Conservation (phyloP, 2,797 vertebrate species). For the Natrix natrix region DNA sequence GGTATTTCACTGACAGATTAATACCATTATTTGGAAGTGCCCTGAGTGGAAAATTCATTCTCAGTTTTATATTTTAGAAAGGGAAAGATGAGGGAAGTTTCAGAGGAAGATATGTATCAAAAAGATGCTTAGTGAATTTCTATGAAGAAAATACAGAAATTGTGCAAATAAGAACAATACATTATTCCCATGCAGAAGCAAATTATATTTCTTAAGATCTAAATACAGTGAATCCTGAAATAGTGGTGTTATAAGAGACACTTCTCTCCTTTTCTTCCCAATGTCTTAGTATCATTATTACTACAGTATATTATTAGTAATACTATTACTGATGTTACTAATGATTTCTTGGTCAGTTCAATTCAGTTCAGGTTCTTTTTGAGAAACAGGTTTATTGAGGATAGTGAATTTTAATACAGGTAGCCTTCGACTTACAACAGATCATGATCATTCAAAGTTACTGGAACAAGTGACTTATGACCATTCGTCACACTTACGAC, state of each 20-base stretch:
- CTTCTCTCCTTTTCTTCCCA: neutral
- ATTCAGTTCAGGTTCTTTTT: neutral
- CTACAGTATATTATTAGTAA: neutral
- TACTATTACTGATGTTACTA: neutral
- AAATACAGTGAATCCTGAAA: neutral
- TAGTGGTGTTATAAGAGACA: neutral
- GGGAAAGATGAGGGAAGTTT: neutral
- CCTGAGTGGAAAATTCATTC: neutral
- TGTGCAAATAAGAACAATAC: neutral
- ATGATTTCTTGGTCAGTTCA: neutral
- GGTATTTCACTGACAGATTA: neutral
- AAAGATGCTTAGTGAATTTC: neutral
- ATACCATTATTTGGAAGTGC: neutral
- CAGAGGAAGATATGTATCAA: neutral
- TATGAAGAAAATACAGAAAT: neutral
- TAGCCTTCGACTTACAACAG: no score
- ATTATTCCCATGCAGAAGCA: neutral
- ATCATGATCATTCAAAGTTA: no score
- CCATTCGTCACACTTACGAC: no score
- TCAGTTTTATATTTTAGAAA: neutral
- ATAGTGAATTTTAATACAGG: neutral
- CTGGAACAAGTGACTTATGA: no score
- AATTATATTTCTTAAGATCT: neutral
- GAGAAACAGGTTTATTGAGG: neutral
- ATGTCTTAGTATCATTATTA: neutral